phyloP scores from a whole-genome alignment of 2,113 vertebrate genomes.

The Dasyornis broadbenti region DNA sequence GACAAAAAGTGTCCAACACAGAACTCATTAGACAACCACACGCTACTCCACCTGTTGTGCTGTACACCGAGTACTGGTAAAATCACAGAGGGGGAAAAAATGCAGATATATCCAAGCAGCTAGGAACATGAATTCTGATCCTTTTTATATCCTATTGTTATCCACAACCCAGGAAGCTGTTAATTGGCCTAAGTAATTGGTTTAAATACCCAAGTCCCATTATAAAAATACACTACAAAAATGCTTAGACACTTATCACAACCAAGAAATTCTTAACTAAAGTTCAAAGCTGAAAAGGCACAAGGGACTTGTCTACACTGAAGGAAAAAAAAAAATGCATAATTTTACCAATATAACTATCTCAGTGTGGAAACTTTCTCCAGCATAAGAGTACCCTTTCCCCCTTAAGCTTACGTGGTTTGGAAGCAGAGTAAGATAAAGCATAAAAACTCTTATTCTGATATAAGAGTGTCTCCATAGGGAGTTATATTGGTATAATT shows the following conservation, averaged over 20 bases:
- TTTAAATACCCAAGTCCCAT: slow-evolving; percentile 41
- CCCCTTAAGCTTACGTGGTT: not conserved
- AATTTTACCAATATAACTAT: slow-evolving; percentile 45
- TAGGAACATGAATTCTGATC: slow-evolving; percentile 6
- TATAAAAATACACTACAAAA: slow-evolving; percentile 38
- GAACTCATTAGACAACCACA: slow-evolving; percentile 3
- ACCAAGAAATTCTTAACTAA: slow-evolving; percentile 56
- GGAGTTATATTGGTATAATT: slow-evolving; percentile 55
- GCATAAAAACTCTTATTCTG: slow-evolving; percentile 45
- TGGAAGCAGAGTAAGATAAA: slow-evolving; percentile 12
- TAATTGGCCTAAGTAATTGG: slow-evolving; percentile 51
- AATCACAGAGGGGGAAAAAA: not conserved
- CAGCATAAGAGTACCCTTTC: slow-evolving; percentile 10
- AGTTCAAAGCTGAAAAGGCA: slow-evolving; percentile 54
- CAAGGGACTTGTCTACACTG: slow-evolving; percentile 9
- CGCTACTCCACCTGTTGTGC: not conserved
- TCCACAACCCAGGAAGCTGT: slow-evolving; percentile 12
- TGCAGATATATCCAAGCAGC: not conserved
- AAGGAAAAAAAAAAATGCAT: slow-evolving; percentile 21
- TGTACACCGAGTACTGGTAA: not conserved
- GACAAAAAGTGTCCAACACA: not conserved
- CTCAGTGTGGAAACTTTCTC: slow-evolving; percentile 1
- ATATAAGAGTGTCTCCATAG: not conserved
- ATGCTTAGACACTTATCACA: slow-evolving; percentile 44
- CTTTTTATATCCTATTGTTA: slow-evolving; percentile 6